These are phyloP conservation scores for Chionis minor DNA, from an alignment of 2,113 vertebrate species.

Conservation along the genomic window DNA sequence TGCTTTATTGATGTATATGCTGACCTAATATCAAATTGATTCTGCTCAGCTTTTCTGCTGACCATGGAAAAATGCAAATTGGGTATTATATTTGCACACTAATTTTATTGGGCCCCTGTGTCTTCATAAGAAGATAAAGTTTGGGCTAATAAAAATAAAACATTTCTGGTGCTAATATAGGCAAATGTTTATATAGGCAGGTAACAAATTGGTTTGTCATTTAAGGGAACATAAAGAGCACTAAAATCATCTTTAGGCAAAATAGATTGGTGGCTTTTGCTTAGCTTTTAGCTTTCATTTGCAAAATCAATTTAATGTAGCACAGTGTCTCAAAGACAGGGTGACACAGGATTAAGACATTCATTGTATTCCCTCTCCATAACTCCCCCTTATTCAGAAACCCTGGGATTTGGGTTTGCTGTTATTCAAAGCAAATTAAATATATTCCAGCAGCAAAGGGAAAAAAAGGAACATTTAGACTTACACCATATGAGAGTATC, in stretches of 20 bases:
- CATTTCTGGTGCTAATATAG: slow-evolving; percentile 77
- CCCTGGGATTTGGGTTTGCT: slow-evolving; percentile 37
- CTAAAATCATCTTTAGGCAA: slow-evolving; percentile 80
- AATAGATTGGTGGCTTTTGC: slow-evolving; percentile 76
- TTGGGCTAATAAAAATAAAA: slow-evolving; percentile 86
- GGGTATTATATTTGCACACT: slow-evolving; percentile 81
- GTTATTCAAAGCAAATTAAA: slow-evolving; percentile 61
- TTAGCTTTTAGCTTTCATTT: slow-evolving; percentile 82
- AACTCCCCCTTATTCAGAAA: slow-evolving; percentile 4
- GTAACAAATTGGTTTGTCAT: slow-evolving; percentile 85
- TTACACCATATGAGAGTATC: background rate
- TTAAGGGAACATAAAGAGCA: slow-evolving; percentile 77
- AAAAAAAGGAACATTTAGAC: background rate
- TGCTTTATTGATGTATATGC: slow-evolving; percentile 86
- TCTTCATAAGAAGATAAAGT: slow-evolving; percentile 81
- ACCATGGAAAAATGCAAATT: slow-evolving; percentile 91
- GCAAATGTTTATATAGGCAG: slow-evolving; percentile 81
- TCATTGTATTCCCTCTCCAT: slow-evolving; percentile 20
- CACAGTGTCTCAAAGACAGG: slow-evolving; percentile 69
- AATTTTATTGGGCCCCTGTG: slow-evolving; percentile 79
- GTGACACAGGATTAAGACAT: slow-evolving; percentile 63
- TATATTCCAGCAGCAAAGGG: slow-evolving; percentile 17
- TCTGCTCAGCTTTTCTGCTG: slow-evolving; percentile 84
- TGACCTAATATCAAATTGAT: slow-evolving; percentile 91
- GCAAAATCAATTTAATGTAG: slow-evolving; percentile 78